phyloP scores from a whole-genome alignment of 2,797 vertebrate genomes.

The Caiman crocodilus region DNA sequence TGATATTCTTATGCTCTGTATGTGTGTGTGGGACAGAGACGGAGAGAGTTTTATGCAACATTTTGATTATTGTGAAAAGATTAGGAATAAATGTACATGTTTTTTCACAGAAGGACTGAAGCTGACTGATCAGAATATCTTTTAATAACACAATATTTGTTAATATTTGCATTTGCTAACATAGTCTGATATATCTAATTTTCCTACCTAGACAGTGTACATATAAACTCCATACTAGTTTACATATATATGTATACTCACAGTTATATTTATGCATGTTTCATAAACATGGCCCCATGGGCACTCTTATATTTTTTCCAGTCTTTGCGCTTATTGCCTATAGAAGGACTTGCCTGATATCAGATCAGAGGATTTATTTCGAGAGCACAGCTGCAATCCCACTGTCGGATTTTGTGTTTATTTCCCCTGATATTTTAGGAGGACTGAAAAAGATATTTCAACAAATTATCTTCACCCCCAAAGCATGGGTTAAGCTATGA shows the following conservation, averaged over 20 bases:
- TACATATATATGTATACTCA: fast-evolving
- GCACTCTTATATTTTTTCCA: background rate
- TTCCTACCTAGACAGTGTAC: fast-evolving
- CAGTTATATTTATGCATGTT: fast-evolving
- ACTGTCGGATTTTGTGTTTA: slow-evolving; percentile 51
- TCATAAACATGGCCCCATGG: background rate
- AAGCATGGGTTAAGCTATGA: slow-evolving; percentile 38
- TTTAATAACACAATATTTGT: fast-evolving
- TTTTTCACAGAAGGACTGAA: background rate
- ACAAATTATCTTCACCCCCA: slow-evolving; percentile 53
- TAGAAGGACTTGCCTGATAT: slow-evolving; percentile 6
- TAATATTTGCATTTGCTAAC: fast-evolving
- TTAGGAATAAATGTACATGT: background rate
- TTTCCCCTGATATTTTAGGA: slow-evolving; percentile 78
- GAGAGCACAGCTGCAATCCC: slow-evolving; percentile 67
- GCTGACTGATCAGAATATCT: fast-evolving
- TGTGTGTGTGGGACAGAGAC: background rate
- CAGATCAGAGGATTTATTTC: slow-evolving; percentile 2
- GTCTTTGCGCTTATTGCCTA: background rate
- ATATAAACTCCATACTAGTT: background rate
- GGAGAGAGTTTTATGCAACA: background rate
- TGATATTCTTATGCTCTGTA: background rate
- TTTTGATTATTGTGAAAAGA: background rate
- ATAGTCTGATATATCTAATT: fast-evolving
- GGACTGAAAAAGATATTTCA: slow-evolving; percentile 78